These are phyloP conservation scores for Tupaia chinensis DNA, from an alignment of 2,113 vertebrate genomes.

Conservation along the genomic window DNA sequence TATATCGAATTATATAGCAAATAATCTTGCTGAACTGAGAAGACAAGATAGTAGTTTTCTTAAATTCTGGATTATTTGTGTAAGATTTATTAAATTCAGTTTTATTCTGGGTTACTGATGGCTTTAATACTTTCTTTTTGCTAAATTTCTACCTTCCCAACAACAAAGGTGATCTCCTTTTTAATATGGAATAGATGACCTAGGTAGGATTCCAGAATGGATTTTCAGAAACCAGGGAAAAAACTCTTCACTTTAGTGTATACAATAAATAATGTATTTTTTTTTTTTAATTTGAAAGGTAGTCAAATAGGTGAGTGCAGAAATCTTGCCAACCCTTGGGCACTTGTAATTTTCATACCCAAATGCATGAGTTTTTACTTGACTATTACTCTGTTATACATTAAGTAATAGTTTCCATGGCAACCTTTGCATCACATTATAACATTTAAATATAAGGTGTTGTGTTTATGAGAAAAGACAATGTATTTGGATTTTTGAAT, in stretches of 20 bases:
- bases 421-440: conserved; percentile 18
- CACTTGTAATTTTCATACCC: neutral
- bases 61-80: conserved; percentile 35
- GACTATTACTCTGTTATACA: conserved; percentile 45
- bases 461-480: conserved; percentile 1
- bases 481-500: conserved; percentile 43
- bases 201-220: neutral
- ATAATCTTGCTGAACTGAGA: conserved; percentile 60
- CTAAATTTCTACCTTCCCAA: neutral
- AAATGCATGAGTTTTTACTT: conserved; percentile 40
- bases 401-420: conserved; percentile 36
- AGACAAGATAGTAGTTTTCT: conserved; percentile 23
- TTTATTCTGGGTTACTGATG: conserved; percentile 27
- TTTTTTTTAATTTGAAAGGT: neutral
- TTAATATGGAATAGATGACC: conserved; percentile 47
- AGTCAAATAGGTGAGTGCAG: conserved; percentile 9
- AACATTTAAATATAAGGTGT: neutral
- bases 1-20: conserved; percentile 61
- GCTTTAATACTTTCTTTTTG: conserved; percentile 32
- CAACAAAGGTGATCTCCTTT: conserved; percentile 20
- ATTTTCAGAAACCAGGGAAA: conserved; percentile 1
- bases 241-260: neutral
- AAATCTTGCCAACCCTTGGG: conserved; percentile 24
- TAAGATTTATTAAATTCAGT: conserved; percentile 47
- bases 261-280: neutral